Base-by-base conservation (phyloP, 2,113 vertebrate genomes). In the Scatophagus argus region DNA sequence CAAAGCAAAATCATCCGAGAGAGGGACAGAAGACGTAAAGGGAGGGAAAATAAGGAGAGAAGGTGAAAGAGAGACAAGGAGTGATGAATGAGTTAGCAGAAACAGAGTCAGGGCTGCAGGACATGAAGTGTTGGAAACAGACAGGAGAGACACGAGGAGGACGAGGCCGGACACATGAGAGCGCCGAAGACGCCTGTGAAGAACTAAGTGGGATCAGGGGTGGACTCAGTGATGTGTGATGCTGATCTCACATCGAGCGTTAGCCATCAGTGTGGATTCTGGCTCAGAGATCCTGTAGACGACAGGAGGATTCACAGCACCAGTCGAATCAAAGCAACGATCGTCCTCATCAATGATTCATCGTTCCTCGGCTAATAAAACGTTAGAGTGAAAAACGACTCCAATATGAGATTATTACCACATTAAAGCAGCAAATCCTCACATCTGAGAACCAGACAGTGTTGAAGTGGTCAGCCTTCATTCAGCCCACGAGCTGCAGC, bases 1-100 rank as follows among this genome's bases (percentile, higher is more conserved):
- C 44, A 21, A 51, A 64, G 13, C 12, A 19, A 47, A 61, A 82
- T 60, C 39, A 82, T 60, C 39, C 39, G 49, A 55, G 56, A 36
- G 56, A 52, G 23, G 34, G n/a, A 43, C 2, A 66, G 19, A 34
- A 38, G 43, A 59, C 13, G n/a, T 3, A 56, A 23, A 5, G 19
- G 12, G 66, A 16, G 51, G 63, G 5, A 19, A 31, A 58, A 43
- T 3, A 3, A 44, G 44, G 27, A 32, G 55, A 3, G 23, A 32
- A n/a, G 56, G 56, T 0, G 0, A 34, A 17, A 27, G 23, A 54
- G 29, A 21, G 25, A 49, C 17, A 3, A 25, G 17, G 49, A 55
- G 16, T 27, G 36, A 71, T 41, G 52, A 43, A 60, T 49, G 61
- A 72, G 67, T 34, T 7, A 66, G 44, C 23, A 25, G 17, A 44